phyloP scores from a whole-genome alignment of 2,113 vertebrate genomes.

The Deroptyus accipitrinus region DNA sequence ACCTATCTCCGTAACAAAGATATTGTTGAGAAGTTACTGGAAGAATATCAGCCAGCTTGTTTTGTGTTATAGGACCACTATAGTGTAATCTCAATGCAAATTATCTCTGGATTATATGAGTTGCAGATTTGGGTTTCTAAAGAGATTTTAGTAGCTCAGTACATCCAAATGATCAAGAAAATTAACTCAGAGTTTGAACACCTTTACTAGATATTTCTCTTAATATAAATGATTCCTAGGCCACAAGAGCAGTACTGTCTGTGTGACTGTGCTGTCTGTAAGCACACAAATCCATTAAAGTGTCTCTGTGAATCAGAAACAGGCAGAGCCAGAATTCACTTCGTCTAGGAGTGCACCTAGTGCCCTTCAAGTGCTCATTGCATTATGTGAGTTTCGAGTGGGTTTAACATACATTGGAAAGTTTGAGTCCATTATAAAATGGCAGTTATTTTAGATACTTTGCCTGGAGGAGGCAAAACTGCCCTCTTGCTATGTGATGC shows the following conservation, averaged over 20 bases:
- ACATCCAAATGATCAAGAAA: not conserved
- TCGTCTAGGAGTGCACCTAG: not conserved
- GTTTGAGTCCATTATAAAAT: not conserved
- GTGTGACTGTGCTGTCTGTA: not conserved
- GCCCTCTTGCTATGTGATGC: not conserved
- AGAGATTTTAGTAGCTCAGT: not conserved
- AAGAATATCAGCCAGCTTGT: not conserved
- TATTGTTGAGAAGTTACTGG: not conserved
- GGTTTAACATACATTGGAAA: not conserved
- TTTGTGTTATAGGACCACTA: not conserved
- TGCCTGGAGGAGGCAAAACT: not conserved
- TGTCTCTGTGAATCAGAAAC: not conserved
- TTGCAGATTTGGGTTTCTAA: not conserved
- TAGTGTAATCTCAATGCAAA: not conserved
- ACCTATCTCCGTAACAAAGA: not conserved
- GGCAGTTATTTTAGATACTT: not conserved
- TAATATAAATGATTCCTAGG: not conserved
- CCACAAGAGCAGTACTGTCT: not conserved
- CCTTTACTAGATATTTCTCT: not conserved
- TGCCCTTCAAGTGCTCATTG: not conserved
- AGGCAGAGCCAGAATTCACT: not conserved
- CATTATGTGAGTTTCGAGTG: not conserved
- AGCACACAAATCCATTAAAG: not conserved
- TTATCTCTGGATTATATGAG: not conserved
- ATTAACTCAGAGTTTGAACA: not conserved